Conservation (phyloP, 2,888 invertebrate genomes). For the Panzeria rudis region DNA sequence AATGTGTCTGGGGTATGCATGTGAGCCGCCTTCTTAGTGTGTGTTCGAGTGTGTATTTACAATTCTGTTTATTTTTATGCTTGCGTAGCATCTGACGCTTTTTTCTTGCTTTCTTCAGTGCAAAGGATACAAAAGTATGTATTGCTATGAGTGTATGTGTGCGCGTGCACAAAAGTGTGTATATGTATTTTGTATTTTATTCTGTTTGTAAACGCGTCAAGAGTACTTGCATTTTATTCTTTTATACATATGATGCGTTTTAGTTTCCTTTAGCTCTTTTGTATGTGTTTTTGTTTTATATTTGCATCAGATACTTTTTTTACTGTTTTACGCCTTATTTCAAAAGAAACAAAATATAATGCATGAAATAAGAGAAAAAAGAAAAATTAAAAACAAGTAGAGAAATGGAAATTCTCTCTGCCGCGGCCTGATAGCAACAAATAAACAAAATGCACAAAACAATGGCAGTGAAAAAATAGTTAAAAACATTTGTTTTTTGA, state of each 20-base stretch:
- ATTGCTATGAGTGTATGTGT: neutral
- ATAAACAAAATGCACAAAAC: neutral
- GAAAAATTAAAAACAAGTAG: slow-evolving; percentile 18
- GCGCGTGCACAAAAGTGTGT: neutral
- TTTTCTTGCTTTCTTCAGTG: neutral
- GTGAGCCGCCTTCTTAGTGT: neutral
- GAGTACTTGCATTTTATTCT: slow-evolving; percentile 67
- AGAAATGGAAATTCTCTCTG: slow-evolving; percentile 25
- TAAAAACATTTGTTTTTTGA: neutral
- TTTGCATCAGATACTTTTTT: slow-evolving; percentile 24
- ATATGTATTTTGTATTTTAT: slow-evolving; percentile 55
- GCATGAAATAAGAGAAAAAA: slow-evolving; percentile 3
- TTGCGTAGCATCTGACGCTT: slow-evolving; percentile 59
- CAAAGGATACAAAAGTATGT: slow-evolving; percentile 14
- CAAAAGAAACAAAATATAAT: slow-evolving; percentile 50
- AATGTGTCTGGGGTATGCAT: neutral
- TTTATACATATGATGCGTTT: slow-evolving; percentile 53
- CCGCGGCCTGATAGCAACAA: slow-evolving; percentile 9
- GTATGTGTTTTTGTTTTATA: neutral
- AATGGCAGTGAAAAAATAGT: neutral
- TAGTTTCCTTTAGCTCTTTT: slow-evolving; percentile 48
- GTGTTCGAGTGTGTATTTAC: slow-evolving; percentile 35
- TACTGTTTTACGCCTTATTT: slow-evolving; percentile 54
- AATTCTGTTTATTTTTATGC: slow-evolving; percentile 60
- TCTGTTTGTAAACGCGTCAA: slow-evolving; percentile 67